Conservation (phyloP, 2,797 vertebrate species). For the Pagetopsis macropterus region DNA sequence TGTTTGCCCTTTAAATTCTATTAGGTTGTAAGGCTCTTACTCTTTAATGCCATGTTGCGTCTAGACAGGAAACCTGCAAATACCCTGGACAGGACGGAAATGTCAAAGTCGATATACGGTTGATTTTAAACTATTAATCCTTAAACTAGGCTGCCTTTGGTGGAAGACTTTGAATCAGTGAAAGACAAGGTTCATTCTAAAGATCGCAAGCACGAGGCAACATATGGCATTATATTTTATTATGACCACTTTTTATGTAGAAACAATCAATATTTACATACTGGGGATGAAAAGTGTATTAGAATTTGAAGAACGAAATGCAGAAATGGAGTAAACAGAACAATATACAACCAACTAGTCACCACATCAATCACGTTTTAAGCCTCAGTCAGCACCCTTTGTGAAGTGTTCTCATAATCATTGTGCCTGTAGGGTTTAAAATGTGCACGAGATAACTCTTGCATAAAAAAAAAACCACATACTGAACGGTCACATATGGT, state of each 20-base stretch:
- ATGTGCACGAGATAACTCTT: constrained; percentile 62
- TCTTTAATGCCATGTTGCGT: constrained; percentile 68
- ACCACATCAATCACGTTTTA: constrained; percentile 65
- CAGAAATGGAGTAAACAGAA: constrained; percentile 56
- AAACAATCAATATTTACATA: constrained; percentile 81
- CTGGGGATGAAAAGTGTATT: constrained; percentile 50
- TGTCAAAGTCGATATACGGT: constrained; percentile 40
- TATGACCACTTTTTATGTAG: constrained; percentile 75
- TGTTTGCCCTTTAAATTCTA: constrained; percentile 71
- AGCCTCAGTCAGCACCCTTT: constrained; percentile 32
- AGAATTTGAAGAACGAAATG: constrained; percentile 57
- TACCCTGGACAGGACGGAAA: constrained; percentile 56
- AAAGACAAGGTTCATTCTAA: neutral
- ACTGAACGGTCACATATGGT: constrained; percentile 42
- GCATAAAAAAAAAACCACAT: constrained; percentile 56
- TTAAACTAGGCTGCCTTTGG: neutral
- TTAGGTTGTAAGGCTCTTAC: constrained; percentile 80
- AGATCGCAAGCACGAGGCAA: constrained; percentile 43
- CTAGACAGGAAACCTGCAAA: constrained; percentile 71
- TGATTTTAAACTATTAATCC: constrained; percentile 17
- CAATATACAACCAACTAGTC: constrained; percentile 60
- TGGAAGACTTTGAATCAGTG: neutral
- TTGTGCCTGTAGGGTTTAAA: constrained; percentile 44
- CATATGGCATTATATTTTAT: constrained; percentile 69
- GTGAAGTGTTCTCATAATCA: constrained; percentile 10